Conservation (phyloP, 2,888 invertebrate genomes). For the Fabriciana adippe region DNA sequence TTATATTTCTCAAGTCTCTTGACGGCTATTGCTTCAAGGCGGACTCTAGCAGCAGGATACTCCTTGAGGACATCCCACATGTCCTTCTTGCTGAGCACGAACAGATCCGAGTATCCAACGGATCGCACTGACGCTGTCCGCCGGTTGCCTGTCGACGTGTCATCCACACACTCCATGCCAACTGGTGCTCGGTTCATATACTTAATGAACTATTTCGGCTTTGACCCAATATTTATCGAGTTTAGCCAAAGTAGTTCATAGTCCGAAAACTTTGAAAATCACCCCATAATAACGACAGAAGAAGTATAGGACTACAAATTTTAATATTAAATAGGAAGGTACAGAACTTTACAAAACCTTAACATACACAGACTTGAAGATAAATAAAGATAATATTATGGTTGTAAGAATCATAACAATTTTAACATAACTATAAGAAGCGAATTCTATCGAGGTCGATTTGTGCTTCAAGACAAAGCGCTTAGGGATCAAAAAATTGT, state of each 20-base stretch:
- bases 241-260: constrained; percentile 34
- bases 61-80: constrained; percentile 99
- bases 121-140: constrained; percentile 98
- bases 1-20: constrained; percentile 99
- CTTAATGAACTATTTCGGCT: constrained; percentile 57
- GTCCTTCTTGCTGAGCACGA: constrained; percentile 99
- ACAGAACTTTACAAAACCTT: constrained; percentile 41
- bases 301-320: neutral
- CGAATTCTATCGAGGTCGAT: constrained; percentile 65
- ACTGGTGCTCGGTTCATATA: constrained; percentile 64
- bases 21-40: constrained; percentile 98
- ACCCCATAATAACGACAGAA: constrained; percentile 12
- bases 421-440: constrained; percentile 66
- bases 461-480: constrained; percentile 73
- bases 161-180: constrained; percentile 82
- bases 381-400: constrained; percentile 52
- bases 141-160: constrained; percentile 92
- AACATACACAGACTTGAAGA: constrained; percentile 42
- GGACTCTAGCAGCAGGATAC: constrained; percentile 95
- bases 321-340: constrained; percentile 10
- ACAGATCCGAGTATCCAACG: constrained; percentile 99
- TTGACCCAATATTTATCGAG: constrained; percentile 21
- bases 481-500: constrained; percentile 55
- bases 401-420: constrained; percentile 47
- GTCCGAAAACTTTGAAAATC: constrained; percentile 40